Percentiles rank a stretch among this genome's conserved stretches.
phyloP scores from a whole-genome alignment of 2,888 invertebrate species.

The Listrodromus nycthemerus region DNA sequence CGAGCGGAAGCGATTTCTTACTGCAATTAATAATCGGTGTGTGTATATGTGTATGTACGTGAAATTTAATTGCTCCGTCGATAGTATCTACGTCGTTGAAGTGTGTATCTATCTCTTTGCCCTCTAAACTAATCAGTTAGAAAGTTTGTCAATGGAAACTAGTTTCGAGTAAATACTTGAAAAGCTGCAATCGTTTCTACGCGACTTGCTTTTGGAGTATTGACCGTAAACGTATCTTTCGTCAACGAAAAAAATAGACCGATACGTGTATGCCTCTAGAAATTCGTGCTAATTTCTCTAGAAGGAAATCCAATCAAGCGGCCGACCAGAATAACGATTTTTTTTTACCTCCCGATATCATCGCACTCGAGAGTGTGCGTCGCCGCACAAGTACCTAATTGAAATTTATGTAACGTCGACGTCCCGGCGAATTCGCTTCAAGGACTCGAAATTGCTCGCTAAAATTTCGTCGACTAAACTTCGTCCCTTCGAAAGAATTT shows the following conservation, averaged over 20 bases:
- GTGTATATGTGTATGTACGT: neutral
- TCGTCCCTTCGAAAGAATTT: slow-evolving; percentile 19
- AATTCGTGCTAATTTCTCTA: slow-evolving; percentile 16
- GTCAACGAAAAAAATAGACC: slow-evolving; percentile 22
- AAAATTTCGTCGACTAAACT: slow-evolving; percentile 31
- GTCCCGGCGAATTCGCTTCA: slow-evolving; percentile 58
- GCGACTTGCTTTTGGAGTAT: slow-evolving; percentile 48
- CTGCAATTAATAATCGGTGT: slow-evolving; percentile 53
- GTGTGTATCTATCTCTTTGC: slow-evolving; percentile 24
- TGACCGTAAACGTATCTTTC: slow-evolving; percentile 26
- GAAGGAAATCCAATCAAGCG: slow-evolving; percentile 49
- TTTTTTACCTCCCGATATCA: slow-evolving; percentile 41
- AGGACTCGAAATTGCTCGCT: slow-evolving; percentile 56
- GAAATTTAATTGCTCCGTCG: slow-evolving; percentile 35
- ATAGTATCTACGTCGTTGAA: slow-evolving; percentile 19
- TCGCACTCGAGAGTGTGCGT: slow-evolving; percentile 19
- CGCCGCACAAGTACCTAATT: slow-evolving; percentile 55
- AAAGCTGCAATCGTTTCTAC: slow-evolving; percentile 43
- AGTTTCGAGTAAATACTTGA: slow-evolving; percentile 3
- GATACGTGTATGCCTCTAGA: slow-evolving; percentile 11
- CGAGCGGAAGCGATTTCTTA: slow-evolving; percentile 57
- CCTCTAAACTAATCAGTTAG: slow-evolving; percentile 39
- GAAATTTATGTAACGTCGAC: slow-evolving; percentile 66
- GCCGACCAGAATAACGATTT: slow-evolving; percentile 40
- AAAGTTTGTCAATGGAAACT: slow-evolving; percentile 61